Percentiles rank a stretch among this genome's conserved stretches.
These are phyloP conservation scores for Leucoraja ocellata DNA, from an alignment of 2,797 vertebrate species.

Conservation along the genomic window DNA sequence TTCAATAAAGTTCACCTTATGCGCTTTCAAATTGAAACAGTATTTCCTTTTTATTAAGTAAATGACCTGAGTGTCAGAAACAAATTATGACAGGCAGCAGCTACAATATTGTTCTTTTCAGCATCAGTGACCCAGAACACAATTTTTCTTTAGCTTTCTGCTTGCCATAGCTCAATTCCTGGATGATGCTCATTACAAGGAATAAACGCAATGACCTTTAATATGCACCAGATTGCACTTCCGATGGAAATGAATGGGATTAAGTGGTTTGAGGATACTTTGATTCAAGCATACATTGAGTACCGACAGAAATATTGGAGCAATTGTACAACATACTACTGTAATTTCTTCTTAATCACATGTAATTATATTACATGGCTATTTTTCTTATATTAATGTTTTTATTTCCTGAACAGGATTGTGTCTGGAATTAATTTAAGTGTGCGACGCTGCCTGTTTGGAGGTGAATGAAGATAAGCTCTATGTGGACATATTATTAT, in stretches of 20 bases:
- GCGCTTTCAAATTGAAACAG: not conserved
- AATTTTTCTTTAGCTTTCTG: too few relatives aligned
- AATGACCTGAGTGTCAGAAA: too few relatives aligned
- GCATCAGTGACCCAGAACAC: too few relatives aligned
- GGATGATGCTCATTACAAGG: not conserved
- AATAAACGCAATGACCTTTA: not conserved
- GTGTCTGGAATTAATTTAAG: not conserved
- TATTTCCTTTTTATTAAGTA: not conserved
- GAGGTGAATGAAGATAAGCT: slow-evolving; percentile 31
- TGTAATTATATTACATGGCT: not conserved
- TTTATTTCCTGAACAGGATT: slow-evolving; percentile 23
- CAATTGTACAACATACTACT: not conserved
- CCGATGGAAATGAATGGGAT: not conserved
- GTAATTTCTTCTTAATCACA: not conserved
- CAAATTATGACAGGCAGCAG: too few relatives aligned
- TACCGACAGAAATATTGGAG: not conserved
- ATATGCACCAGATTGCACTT: not conserved
- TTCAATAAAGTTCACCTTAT: not conserved
- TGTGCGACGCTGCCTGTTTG: slow-evolving; percentile 17
- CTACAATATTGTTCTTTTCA: too few relatives aligned
- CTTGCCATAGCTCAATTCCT: not conserved
- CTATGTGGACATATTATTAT: not conserved
- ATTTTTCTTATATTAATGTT: not conserved
- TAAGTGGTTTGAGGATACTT: not conserved
- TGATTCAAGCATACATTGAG: not conserved